These are phyloP conservation scores for Tamias sibiricus DNA, from an alignment of 2,113 vertebrate species.

Conservation along the genomic window DNA sequence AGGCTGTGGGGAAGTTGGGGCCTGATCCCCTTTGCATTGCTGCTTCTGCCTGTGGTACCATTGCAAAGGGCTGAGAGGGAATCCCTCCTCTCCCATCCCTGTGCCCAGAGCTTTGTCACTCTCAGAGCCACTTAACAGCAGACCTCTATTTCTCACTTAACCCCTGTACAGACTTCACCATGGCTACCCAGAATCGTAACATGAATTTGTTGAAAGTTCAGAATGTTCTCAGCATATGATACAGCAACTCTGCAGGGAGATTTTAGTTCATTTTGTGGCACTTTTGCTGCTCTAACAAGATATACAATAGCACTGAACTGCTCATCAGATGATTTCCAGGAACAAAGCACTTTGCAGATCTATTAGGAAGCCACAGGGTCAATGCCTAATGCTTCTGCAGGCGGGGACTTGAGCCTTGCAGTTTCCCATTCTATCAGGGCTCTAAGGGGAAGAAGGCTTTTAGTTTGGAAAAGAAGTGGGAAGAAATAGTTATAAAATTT, in stretches of 20 bases:
- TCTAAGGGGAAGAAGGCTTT: constrained; percentile 60
- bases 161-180: constrained; percentile 49
- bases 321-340: constrained; percentile 71
- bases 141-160: constrained; percentile 72
- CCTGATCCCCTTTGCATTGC: background rate
- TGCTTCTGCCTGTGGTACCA: background rate
- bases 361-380: constrained; percentile 73
- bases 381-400: constrained; percentile 62
- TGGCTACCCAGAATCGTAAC: constrained; percentile 1
- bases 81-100: background rate
- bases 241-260: constrained; percentile 71
- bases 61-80: background rate
- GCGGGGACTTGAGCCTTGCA: background rate
- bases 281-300: constrained; percentile 77
- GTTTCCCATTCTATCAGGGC: constrained; percentile 25
- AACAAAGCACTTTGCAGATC: constrained; percentile 74
- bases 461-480: constrained; percentile 51
- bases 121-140: constrained; percentile 29
- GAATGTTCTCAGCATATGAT: constrained; percentile 57
- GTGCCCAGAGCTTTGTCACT: constrained; percentile 41
- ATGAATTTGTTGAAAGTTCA: constrained; percentile 60
- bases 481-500: constrained; percentile 53
- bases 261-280: constrained; percentile 70
- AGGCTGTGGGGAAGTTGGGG: background rate
- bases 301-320: constrained; percentile 71